Percentiles rank a stretch among this genome's conserved stretches.
Conservation (phyloP, 2,797 vertebrate species). For the Morus bassanus region DNA sequence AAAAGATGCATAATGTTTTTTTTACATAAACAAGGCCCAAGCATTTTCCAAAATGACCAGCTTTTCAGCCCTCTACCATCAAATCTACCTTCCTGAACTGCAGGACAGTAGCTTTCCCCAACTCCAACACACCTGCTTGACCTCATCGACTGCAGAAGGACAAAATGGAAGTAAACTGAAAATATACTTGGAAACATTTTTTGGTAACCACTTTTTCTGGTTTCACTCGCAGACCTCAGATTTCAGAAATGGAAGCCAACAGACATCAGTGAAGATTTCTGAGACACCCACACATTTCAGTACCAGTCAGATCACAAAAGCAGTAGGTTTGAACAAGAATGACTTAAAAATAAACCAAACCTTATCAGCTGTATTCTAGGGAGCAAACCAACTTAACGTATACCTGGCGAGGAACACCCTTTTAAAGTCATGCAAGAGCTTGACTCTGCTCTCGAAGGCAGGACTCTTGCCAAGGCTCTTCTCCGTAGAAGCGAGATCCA, state of each 20-base stretch:
- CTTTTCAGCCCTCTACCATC: background rate
- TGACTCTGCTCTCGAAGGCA: background rate
- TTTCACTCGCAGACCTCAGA: background rate
- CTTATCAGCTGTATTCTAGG: background rate
- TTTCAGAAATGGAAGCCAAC: slow-evolving; percentile 1
- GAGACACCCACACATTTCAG: background rate
- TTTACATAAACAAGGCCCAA: background rate
- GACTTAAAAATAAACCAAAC: background rate
- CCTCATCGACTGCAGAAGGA: background rate
- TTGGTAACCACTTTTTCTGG: background rate
- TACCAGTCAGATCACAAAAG: background rate
- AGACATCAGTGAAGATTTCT: background rate
- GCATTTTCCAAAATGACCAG: background rate
- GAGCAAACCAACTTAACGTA: background rate
- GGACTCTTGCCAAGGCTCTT: background rate
- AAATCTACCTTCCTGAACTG: background rate
- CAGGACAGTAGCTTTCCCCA: background rate
- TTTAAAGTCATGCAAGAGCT: background rate
- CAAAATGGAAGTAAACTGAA: slow-evolving; percentile 30
- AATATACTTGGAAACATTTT: background rate
- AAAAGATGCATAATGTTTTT: background rate
- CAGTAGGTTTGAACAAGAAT: background rate
- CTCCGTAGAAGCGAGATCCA: background rate
- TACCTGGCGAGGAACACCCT: background rate
- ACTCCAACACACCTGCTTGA: background rate